These are phyloP conservation scores for Hapalemur alaotrensis DNA, from an alignment of 2,797 vertebrate species.

Conservation along the genomic window DNA sequence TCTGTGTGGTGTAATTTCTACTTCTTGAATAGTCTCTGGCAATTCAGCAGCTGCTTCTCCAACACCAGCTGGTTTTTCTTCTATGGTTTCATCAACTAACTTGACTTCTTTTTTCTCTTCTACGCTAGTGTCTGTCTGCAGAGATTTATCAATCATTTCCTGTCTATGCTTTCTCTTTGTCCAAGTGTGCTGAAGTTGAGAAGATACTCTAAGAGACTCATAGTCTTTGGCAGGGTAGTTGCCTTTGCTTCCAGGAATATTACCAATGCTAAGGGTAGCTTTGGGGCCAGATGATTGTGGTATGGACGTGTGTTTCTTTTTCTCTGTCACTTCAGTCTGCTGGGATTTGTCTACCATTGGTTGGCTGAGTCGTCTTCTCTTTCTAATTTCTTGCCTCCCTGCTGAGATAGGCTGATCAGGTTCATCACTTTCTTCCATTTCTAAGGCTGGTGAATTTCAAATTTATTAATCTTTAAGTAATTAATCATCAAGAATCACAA, in stretches of 20 bases:
- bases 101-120: constrained; percentile 29
- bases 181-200: constrained; percentile 73
- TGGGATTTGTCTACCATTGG: constrained; percentile 72
- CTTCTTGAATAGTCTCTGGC: background rate
- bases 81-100: background rate
- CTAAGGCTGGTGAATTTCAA: constrained; percentile 42
- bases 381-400: constrained; percentile 69
- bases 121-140: constrained; percentile 40
- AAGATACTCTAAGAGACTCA: constrained; percentile 60
- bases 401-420: constrained; percentile 56
- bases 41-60: background rate
- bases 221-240: background rate
- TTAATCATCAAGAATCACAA: constrained; percentile 38
- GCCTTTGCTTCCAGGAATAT: constrained; percentile 53
- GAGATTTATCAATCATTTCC: constrained; percentile 39
- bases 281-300: constrained; percentile 40
- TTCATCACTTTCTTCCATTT: constrained; percentile 69
- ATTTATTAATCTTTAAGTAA: constrained; percentile 10
- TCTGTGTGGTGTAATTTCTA: background rate
- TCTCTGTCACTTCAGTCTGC: constrained; percentile 70
- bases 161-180: constrained; percentile 42
- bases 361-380: constrained; percentile 59
- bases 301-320: constrained; percentile 15
- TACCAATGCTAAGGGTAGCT: constrained; percentile 30
- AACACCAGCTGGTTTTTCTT: constrained; percentile 28